Conservation (phyloP, 1,140 invertebrate genomes). For the Steinernema khuongi region DNA sequence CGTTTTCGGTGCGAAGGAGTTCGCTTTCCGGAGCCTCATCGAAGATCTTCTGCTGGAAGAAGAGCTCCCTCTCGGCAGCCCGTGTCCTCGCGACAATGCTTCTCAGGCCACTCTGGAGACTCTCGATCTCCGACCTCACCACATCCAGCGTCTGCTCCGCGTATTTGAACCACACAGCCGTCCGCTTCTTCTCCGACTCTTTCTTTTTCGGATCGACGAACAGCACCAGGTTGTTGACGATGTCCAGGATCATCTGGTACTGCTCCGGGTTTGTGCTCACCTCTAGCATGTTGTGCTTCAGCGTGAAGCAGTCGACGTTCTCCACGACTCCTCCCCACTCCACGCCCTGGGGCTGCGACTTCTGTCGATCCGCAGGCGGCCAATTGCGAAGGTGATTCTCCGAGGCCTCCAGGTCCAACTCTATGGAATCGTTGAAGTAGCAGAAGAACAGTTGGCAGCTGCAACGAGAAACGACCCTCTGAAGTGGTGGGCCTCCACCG, state of each 20-base stretch:
- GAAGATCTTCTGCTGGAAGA: slow-evolving; percentile 46
- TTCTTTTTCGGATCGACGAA: slow-evolving; percentile 93
- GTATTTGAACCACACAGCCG: slow-evolving; percentile 73
- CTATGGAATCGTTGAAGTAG: slow-evolving; percentile 78
- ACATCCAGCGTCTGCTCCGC: slow-evolving; percentile 75
- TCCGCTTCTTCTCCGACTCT: slow-evolving; percentile 65
- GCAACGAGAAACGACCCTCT: slow-evolving; percentile 90
- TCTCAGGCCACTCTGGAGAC: slow-evolving; percentile 63
- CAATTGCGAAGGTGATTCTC: slow-evolving; percentile 13
- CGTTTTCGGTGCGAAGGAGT: slow-evolving; percentile 64
- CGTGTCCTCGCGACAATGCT: slow-evolving; percentile 52
- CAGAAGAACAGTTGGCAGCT: slow-evolving; percentile 96
- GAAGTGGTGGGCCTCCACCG: slow-evolving; percentile 64
- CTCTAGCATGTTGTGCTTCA: slow-evolving; percentile 95
- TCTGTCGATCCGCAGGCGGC: slow-evolving; percentile 6
- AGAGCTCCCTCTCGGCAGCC: slow-evolving; percentile 51
- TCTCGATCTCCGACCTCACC: slow-evolving; percentile 66
- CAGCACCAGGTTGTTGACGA: slow-evolving; percentile 90
- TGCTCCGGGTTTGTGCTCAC: slow-evolving; percentile 83
- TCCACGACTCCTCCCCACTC: slow-evolving; percentile 63
- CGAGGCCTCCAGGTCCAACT: slow-evolving; percentile 65
- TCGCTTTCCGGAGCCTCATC: slow-evolving; percentile 19
- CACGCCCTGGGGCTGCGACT: slow-evolving; percentile 54
- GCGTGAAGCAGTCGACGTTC: slow-evolving; percentile 88
- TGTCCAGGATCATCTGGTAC: slow-evolving; percentile 68